Evolutionary conservation across 2,113 vertebrate species (phyloP), one percentile per base, ranked within the genome.

Genomic region (Rhea americana): DNA sequence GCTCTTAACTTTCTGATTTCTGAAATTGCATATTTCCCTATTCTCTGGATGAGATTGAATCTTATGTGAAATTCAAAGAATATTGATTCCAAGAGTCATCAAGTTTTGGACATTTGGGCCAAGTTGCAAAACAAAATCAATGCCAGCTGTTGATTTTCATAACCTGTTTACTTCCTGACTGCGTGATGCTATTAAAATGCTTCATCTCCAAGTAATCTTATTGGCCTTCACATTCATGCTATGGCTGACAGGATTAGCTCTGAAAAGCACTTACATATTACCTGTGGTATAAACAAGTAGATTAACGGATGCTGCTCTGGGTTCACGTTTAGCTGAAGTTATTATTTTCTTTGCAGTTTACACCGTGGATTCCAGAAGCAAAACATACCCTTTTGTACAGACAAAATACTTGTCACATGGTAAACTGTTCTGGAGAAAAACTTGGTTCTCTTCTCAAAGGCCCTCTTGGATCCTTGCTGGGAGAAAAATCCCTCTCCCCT

Each of bases 101-200:
- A 89, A 86, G 39, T 81, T 93, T 62, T 90, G 58, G 83, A 84
- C 35, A 66, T 87, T 96, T 1, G 2, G 83, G 67, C 83, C 83
- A 89, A 90, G 66, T 58, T 94, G 71, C 50, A 87, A 88, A 90
- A 94, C 58, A 91, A 94, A 95, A 95, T 94, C 93, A 93, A 68
- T 91, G 74, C 59, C 81, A 84, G 45, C 95, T 89, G n/a, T 77
- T 90, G 30, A 66, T 71, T 95, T 92, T 93, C 89, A 77, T 87
- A 82, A 95, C 88, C 93, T 95, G 82, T 89, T 94, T 94, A 92
- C 83, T 91, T 93, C 94, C 91, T 74, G 62, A 78, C 63, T 96
- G 67, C 90, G 71, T 95, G 93, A 97, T 87, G 78, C 59, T 94
- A 87, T 76, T 93, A 85, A 96, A 95, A 61, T 51, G 67, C 70